A percentile compares a stretch with the other conserved stretches of the same genome.
Conservation (phyloP, 2,888 invertebrate species). For the Noctua janthe region DNA sequence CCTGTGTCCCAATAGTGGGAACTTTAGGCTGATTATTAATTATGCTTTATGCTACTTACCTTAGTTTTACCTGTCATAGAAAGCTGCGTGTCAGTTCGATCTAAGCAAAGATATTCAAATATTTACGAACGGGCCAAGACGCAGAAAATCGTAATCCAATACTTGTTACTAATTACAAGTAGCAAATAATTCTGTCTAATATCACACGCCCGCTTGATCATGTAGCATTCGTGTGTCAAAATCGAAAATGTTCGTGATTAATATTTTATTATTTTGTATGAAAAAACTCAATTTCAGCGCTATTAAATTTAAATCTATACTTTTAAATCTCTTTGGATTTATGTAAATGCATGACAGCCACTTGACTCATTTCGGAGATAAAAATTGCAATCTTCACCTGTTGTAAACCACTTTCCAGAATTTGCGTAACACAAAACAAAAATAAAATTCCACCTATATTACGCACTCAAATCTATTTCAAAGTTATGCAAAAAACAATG, state of each 20-base stretch:
- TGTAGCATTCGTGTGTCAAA: too few species aligned
- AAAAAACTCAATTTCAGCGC: neutral
- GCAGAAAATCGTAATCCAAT: too few species aligned
- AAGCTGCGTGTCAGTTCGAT: too few species aligned
- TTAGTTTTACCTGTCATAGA: too few species aligned
- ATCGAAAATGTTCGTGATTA: neutral
- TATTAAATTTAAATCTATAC: neutral
- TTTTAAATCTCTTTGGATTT: neutral
- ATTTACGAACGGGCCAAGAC: too few species aligned
- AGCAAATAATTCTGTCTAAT: neutral
- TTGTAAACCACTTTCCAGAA: conserved; percentile 4
- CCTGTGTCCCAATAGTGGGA: too few species aligned
- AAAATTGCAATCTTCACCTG: conserved; percentile 1
- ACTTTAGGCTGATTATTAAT: too few species aligned
- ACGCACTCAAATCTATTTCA: conserved; percentile 1
- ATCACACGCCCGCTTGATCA: too few species aligned
- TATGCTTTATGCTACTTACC: too few species aligned
- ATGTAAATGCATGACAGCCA: neutral
- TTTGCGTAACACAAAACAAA: neutral
- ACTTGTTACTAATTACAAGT: neutral
- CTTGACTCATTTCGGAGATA: neutral
- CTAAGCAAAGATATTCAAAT: too few species aligned
- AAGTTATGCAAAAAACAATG: neutral
- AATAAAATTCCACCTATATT: neutral
- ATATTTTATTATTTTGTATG: neutral